phyloP scores from a whole-genome alignment of 1,140 invertebrate species.

The Ceratosolen fusciceps region DNA sequence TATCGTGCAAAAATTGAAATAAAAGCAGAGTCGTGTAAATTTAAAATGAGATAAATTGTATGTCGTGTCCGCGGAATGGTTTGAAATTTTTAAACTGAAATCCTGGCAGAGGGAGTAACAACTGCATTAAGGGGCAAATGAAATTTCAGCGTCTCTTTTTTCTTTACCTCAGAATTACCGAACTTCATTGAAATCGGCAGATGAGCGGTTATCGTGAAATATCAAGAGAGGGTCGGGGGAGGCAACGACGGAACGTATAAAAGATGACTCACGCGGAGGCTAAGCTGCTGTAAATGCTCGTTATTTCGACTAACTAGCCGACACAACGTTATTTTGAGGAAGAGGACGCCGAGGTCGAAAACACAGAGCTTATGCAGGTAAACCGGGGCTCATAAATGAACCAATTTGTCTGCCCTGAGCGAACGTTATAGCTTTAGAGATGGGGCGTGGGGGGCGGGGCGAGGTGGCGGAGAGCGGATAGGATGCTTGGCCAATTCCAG shows the following conservation, averaged over 20 bases:
- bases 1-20: too few relatives aligned
- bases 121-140: too few relatives aligned
- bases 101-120: too few relatives aligned
- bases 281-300: slow-evolving; percentile 15
- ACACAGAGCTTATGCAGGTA: neutral
- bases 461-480: too few relatives aligned
- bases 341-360: neutral
- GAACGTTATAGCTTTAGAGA: slow-evolving; percentile 2
- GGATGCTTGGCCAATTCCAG: neutral
- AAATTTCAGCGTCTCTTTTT: too few relatives aligned
- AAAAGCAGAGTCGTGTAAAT: too few relatives aligned
- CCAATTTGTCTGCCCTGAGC: slow-evolving; percentile 23
- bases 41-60: too few relatives aligned
- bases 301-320: slow-evolving; percentile 30
- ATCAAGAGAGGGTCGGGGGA: too few relatives aligned
- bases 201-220: neutral
- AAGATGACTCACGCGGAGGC: too few relatives aligned
- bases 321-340: slow-evolving; percentile 26
- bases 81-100: too few relatives aligned
- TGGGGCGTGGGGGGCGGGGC: too few relatives aligned
- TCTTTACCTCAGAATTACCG: neutral
- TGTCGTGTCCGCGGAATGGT: too few relatives aligned
- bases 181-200: neutral
- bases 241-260: neutral
- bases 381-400: slow-evolving; percentile 28